Conservation (phyloP, 2,797 vertebrate genomes). For the Phrynocephalus guinanensis region DNA sequence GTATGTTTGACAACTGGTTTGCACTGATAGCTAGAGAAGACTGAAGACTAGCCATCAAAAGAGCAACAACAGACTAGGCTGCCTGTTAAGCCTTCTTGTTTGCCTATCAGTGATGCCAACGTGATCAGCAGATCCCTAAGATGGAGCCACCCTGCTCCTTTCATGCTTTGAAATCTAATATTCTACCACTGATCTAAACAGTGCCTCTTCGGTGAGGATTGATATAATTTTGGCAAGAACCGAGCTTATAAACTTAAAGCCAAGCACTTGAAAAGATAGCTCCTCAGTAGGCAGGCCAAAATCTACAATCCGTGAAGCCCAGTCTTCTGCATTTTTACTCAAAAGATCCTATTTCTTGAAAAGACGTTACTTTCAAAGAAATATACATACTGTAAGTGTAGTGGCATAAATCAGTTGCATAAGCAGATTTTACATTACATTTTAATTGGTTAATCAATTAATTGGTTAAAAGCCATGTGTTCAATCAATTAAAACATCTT, state of each 20-base stretch:
- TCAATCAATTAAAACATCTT: not conserved
- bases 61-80: not conserved
- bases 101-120: not conserved
- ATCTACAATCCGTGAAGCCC: not conserved
- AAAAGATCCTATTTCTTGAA: not conserved
- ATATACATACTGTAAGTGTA: not conserved
- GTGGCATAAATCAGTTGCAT: not conserved
- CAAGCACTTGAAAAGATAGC: not conserved
- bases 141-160: no score
- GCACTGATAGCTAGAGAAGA: not conserved
- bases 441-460: slow-evolving; percentile 4
- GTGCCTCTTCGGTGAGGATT: not conserved
- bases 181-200: not conserved
- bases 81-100: not conserved
- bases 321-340: slow-evolving; percentile 2
- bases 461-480: not conserved
- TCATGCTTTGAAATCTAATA: not conserved
- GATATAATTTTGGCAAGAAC: not conserved
- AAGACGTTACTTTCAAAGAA: not conserved
- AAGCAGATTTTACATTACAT: not conserved
- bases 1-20: not conserved
- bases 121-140: not conserved
- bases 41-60: not conserved
- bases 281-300: not conserved
- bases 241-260: not conserved